Evolutionary conservation across 2,113 vertebrate species (phyloP).

Genomic region (Ageneiosus marmoratus): DNA sequence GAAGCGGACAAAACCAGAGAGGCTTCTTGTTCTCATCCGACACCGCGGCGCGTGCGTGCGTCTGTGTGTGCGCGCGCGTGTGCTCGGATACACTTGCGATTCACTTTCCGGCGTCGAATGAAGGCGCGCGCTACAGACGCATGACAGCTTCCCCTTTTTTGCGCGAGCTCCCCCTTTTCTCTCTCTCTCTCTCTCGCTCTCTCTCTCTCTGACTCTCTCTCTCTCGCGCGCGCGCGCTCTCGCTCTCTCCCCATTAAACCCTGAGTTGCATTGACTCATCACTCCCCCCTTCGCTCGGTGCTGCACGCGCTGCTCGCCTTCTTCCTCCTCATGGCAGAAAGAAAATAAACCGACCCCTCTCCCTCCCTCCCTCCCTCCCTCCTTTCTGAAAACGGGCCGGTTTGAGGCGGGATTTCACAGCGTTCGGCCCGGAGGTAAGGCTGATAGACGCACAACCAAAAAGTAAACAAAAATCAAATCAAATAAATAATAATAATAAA

Average conservation of each 20-base stretch:
- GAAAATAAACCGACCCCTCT: slow-evolving; percentile 56
- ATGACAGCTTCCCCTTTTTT: slow-evolving; percentile 48
- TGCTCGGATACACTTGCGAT: slow-evolving; percentile 27
- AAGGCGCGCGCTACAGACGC: slow-evolving; percentile 26
- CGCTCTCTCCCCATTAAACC: slow-evolving; percentile 94
- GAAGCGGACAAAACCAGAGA: slow-evolving; percentile 25
- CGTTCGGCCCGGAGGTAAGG: not conserved
- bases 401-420: slow-evolving; percentile 13
- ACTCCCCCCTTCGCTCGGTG: slow-evolving; percentile 76
- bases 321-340: slow-evolving; percentile 81
- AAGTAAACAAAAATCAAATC: not conserved
- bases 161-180: slow-evolving; percentile 39
- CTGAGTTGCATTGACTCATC: slow-evolving; percentile 96
- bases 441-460: not conserved
- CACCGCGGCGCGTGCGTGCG: slow-evolving; percentile 6
- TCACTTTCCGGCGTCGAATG: slow-evolving; percentile 35
- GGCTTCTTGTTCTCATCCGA: slow-evolving; percentile 4
- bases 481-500: not conserved
- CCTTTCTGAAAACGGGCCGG: slow-evolving; percentile 43
- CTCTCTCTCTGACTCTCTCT: slow-evolving; percentile 65
- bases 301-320: slow-evolving; percentile 39
- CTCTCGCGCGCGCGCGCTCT: slow-evolving; percentile 66
- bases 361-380: slow-evolving; percentile 43
- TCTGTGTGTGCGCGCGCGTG: not conserved
- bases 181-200: slow-evolving; percentile 61